phyloP scores from a whole-genome alignment of 2,113 vertebrate species.

The Chamaetylas fuelleborni region DNA sequence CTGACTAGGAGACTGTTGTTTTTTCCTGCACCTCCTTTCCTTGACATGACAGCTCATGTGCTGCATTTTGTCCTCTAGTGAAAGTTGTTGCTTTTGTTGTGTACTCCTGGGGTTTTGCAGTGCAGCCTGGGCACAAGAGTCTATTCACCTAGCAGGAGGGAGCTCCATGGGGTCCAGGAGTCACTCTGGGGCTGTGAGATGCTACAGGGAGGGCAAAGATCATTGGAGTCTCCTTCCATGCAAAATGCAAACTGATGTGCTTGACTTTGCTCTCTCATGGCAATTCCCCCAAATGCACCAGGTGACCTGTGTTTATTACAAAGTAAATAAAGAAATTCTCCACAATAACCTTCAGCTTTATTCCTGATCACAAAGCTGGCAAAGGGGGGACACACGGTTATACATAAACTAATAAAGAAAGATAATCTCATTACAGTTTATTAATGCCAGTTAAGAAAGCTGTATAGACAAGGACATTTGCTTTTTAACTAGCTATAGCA shows the following conservation, averaged over 20 bases:
- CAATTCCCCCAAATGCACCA: background rate
- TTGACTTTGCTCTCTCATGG: background rate
- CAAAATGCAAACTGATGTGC: background rate
- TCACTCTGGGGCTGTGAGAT: background rate
- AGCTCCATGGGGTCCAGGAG: background rate
- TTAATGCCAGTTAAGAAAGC: background rate
- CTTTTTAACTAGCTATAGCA: background rate
- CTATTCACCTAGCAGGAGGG: background rate
- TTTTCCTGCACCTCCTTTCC: background rate
- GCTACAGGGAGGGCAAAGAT: background rate
- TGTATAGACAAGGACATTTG: background rate
- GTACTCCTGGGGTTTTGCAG: background rate
- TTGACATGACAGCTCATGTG: background rate
- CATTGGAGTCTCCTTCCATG: background rate
- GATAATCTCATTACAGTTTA: background rate
- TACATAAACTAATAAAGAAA: background rate
- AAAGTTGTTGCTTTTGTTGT: background rate
- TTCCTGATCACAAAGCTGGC: background rate
- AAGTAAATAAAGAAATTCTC: background rate
- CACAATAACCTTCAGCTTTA: background rate
- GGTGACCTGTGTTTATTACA: background rate
- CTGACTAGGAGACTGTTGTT: background rate
- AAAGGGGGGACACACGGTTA: background rate
- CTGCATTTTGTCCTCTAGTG: background rate
- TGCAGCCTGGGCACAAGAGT: background rate